Evolutionary conservation across 2,113 vertebrate species (phyloP).

Genomic region (Maccullochella peelii): DNA sequence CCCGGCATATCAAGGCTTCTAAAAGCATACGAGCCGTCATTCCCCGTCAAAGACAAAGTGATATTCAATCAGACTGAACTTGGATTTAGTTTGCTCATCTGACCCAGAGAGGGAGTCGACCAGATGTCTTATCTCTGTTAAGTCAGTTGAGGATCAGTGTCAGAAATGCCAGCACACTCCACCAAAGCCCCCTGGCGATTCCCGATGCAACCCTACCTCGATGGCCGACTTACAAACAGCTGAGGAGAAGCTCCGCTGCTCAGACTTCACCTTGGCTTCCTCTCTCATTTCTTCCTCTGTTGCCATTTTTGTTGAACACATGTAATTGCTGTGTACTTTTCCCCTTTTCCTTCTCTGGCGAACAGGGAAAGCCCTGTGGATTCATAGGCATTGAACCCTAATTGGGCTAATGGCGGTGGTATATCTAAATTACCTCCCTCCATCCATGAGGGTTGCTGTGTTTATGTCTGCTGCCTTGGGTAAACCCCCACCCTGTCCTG

Average conservation of each 20-base stretch:
- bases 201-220: slow-evolving; percentile 65
- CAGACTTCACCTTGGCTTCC: slow-evolving; percentile 74
- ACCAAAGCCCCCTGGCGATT: slow-evolving; percentile 57
- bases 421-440: slow-evolving; percentile 83
- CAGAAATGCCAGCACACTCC: slow-evolving; percentile 65
- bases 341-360: slow-evolving; percentile 62
- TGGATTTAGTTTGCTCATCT: slow-evolving; percentile 53
- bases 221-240: slow-evolving; percentile 69
- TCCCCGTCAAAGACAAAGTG: slow-evolving; percentile 25
- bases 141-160: slow-evolving; percentile 57
- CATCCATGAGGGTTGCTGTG: slow-evolving; percentile 78
- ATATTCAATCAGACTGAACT: slow-evolving; percentile 59
- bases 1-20: slow-evolving; percentile 5
- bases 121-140: slow-evolving; percentile 58
- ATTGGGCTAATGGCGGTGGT: slow-evolving; percentile 82
- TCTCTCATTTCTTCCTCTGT: slow-evolving; percentile 70
- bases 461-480: slow-evolving; percentile 85
- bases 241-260: slow-evolving; percentile 46
- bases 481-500: slow-evolving; percentile 71
- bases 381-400: slow-evolving; percentile 84
- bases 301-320: slow-evolving; percentile 61
- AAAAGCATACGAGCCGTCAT: slow-evolving; percentile 14
- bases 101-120: slow-evolving; percentile 62
- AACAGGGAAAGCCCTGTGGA: slow-evolving; percentile 80
- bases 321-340: slow-evolving; percentile 72